These are phyloP conservation scores for Enteromius anoplus DNA, from an alignment of 2,797 vertebrate species.

Conservation along the genomic window DNA sequence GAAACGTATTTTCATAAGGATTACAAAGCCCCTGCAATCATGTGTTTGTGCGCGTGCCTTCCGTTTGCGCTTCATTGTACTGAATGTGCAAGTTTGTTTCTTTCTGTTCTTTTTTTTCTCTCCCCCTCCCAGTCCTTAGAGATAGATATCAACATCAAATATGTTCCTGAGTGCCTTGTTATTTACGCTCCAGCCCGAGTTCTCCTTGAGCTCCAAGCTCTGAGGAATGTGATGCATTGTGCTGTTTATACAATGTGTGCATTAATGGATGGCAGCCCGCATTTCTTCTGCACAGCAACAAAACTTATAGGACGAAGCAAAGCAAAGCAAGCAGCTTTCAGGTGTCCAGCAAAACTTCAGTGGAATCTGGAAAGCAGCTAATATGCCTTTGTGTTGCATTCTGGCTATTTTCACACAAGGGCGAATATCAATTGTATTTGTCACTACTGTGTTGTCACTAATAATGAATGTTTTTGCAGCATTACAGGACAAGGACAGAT, in stretches of 20 bases:
- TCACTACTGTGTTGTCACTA: conserved; percentile 28
- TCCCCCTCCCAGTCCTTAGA: conserved; percentile 82
- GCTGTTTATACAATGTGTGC: conserved; percentile 97
- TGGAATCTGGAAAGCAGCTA: conserved; percentile 53
- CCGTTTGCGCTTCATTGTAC: conserved; percentile 56
- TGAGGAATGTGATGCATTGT: conserved; percentile 98
- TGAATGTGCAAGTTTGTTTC: conserved; percentile 60
- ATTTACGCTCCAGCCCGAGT: conserved; percentile 93
- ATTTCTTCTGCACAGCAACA: conserved; percentile 96
- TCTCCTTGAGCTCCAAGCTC: conserved; percentile 81
- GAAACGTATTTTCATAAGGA: conserved; percentile 99
- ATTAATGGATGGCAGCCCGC: conserved; percentile 93
- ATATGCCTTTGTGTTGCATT: conserved; percentile 41
- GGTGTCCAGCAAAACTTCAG: conserved; percentile 75
- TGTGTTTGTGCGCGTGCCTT: conserved; percentile 53
- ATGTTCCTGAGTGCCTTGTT: conserved; percentile 99
- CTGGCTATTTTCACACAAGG: conserved; percentile 15
- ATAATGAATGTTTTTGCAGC: conserved; percentile 21
- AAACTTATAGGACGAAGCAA: conserved; percentile 32
- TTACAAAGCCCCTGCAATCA: conserved; percentile 78
- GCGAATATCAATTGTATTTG: conserved; percentile 19
- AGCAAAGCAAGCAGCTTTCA: conserved; percentile 78
- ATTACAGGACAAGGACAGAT: not conserved
- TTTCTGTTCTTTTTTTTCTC: conserved; percentile 36
- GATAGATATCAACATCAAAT: conserved; percentile 99